phyloP scores from a whole-genome alignment of 2,797 vertebrate species.

The Crocidura indochinensis region DNA sequence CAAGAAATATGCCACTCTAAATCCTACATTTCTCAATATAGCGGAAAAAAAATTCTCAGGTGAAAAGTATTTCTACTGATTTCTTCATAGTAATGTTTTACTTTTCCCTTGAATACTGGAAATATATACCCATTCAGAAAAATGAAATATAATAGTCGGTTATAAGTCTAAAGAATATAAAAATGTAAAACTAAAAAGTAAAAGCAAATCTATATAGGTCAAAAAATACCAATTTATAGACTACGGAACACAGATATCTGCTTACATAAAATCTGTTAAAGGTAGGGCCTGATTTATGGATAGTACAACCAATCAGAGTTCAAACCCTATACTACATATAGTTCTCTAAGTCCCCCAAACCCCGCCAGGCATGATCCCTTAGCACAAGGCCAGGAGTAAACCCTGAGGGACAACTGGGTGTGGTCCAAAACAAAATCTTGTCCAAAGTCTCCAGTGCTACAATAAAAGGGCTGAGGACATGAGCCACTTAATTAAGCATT shows the following conservation, averaged over 20 bases:
- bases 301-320: too few species aligned
- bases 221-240: slow-evolving; percentile 22
- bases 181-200: slow-evolving; percentile 9
- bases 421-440: neutral
- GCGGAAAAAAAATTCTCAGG: slow-evolving; percentile 10
- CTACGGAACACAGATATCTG: slow-evolving; percentile 50
- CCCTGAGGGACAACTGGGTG: too few species aligned
- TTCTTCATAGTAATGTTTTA: slow-evolving; percentile 22
- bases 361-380: too few species aligned
- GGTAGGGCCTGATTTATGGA: too few species aligned
- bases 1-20: slow-evolving; percentile 53
- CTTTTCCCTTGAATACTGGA: slow-evolving; percentile 29
- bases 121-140: slow-evolving; percentile 61
- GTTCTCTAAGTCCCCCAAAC: too few species aligned
- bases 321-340: too few species aligned
- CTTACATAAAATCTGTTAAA: slow-evolving; percentile 25
- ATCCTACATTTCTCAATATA: neutral
- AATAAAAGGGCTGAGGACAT: neutral
- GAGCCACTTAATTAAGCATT: slow-evolving; percentile 16
- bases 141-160: slow-evolving; percentile 14
- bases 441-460: neutral
- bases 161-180: neutral
- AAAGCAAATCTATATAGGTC: slow-evolving; percentile 38
- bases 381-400: too few species aligned
- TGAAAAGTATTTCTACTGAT: slow-evolving; percentile 35